Evolutionary conservation across 2,797 vertebrate genomes (phyloP), one percentile per base, ranked within the genome.

Genomic region (Danio albolineatus): DNA sequence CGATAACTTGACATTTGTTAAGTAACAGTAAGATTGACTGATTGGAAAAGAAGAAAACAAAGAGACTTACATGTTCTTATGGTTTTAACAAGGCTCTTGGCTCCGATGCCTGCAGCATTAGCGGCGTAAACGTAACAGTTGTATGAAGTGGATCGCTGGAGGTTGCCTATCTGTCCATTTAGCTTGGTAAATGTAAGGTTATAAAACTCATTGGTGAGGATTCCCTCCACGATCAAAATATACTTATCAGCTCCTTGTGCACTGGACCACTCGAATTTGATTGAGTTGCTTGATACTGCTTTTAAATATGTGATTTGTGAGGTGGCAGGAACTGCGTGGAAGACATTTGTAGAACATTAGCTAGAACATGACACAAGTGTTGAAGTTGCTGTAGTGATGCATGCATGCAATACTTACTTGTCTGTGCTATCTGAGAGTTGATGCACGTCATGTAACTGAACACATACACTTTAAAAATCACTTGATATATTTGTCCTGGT

Each of bases 21-120:
- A 44, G 44, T 6, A 70, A 56, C 16, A 41, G 19, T 10, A n/a
- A 48, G n/a, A 53, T 13, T 44, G 8, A 17, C 39, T 70, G 6
- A 54, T 21, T 19, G 19, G 17, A 77, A 66, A 10, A n/a, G n/a
- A n/a, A 28, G 1, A 28, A n/a, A 28, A 28, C 16, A 8, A 43
- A 12, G 73, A 62, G 10, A 93, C 95, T 90, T 91, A 95, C 95
- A 78, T 0, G 94, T 95, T 3, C 59, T 86, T 51, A 94, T 84
- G 17, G 91, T 90, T 84, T 46, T 91, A 3, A 28, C 80, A 7
- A 1, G 77, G 79, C 94, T 92, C 36, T 59, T 83, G 51, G 87
- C 78, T 0, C 93, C 87, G 2, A 44, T 66, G 1, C 95, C 95
- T 5, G 92, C 94, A 2, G 16, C 53, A 82, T 95, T 95, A 13